Evolutionary conservation across 2,113 vertebrate species (phyloP), one percentile per base, ranked within the genome.

Genomic region (Boulengeromyrus knoepffleri): DNA sequence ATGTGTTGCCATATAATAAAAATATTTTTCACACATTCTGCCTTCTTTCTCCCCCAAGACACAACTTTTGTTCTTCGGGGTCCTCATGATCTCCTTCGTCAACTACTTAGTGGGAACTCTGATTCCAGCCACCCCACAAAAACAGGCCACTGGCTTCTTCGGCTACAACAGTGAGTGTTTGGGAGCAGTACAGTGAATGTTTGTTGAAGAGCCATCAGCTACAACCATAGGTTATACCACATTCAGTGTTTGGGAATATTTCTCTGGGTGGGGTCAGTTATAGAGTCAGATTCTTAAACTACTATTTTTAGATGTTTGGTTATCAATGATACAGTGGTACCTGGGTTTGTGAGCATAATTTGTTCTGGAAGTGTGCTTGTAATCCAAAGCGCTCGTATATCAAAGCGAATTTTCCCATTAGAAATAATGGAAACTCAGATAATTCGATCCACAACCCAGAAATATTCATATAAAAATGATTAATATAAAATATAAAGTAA

Each of bases 81-180:
- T 96, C 62, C 94, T 96, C 2, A 70, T 96, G 89, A 52, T 96
- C 21, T 95, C 96, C 1, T 96, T 97, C 89, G 2, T 88, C 49
- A 96, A 94, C 93, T 96, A 95, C 89, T 88, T 97, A 27, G 92
- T 96, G 42, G 96, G 95, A 4, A 96, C 95, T 3, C 0, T 96
- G 15, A 91, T 96, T 19, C 94, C 95, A 17, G 89, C 93, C 36
- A 88, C 89, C 1, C 19, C 36, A 84, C 91, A 95, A 47, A 94
- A 92, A 88, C 90, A 96, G 89, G 89, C 94, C n/a, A 91, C 93
- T 19, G 96, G 96, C 45, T 93, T 96, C 88, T 97, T 96, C 91
- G 93, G 92, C 88, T 97, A 96, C 89, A 91, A 62, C 90, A 87
- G 95, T 96, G 91, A 92, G 92, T 91, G 62, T 77, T 87, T 27